Conservation (phyloP, 2,113 vertebrate genomes). For the Forbesichthys agassizii region DNA sequence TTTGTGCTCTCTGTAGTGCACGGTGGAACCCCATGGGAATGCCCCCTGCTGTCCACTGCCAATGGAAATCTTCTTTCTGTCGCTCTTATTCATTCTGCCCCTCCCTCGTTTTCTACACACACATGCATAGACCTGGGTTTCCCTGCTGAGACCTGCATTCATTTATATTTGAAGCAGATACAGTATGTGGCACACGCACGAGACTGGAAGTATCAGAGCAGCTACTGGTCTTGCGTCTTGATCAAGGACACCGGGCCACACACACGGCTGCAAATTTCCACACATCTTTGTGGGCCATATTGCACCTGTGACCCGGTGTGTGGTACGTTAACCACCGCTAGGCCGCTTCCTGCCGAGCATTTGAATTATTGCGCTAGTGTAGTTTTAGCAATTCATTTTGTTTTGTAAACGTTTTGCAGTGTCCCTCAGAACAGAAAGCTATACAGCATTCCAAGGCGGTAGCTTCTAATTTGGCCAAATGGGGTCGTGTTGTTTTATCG, state of each 20-base stretch:
- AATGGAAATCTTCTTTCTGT: slow-evolving; percentile 41
- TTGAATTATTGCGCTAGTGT: too few relatives aligned
- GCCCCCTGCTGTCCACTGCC: slow-evolving; percentile 39
- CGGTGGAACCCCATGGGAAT: slow-evolving; percentile 25
- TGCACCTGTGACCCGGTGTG: too few relatives aligned
- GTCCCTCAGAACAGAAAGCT: not conserved
- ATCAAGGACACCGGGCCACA: not conserved
- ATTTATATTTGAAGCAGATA: not conserved
- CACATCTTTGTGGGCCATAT: too few relatives aligned
- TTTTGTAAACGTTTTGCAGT: not conserved
- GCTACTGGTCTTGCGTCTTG: not conserved
- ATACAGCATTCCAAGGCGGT: slow-evolving; percentile 41
- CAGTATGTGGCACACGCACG: not conserved
- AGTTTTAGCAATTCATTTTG: not conserved
- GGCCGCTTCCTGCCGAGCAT: too few relatives aligned
- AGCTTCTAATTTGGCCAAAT: slow-evolving; percentile 37
- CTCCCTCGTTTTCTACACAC: too few relatives aligned
- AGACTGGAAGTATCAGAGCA: not conserved
- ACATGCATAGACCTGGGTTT: not conserved
- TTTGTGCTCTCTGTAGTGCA: slow-evolving; percentile 18
- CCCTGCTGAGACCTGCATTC: not conserved
- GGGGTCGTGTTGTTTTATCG: slow-evolving; percentile 56
- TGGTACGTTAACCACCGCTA: too few relatives aligned
- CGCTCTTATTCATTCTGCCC: slow-evolving; percentile 5
- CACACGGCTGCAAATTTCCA: too few relatives aligned